phyloP scores from a whole-genome alignment of 2,888 invertebrate species.

The Lordiphosa andalusiaca region DNA sequence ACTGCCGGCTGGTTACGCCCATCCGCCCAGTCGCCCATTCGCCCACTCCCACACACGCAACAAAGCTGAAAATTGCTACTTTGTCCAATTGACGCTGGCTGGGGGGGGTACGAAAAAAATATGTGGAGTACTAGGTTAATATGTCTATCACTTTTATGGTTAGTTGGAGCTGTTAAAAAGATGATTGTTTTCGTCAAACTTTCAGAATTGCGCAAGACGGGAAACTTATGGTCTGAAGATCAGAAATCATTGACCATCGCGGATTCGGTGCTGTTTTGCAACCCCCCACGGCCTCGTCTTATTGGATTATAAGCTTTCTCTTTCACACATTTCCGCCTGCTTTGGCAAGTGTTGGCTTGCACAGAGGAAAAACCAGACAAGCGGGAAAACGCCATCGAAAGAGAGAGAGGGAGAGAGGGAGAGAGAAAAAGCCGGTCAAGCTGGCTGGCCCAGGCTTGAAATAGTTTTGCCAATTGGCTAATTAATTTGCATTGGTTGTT shows the following conservation, averaged over 20 bases:
- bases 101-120: constrained; percentile 26
- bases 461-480: constrained; percentile 42
- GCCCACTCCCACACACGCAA: constrained; percentile 41
- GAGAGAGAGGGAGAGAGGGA: not conserved
- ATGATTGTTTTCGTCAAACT: not conserved
- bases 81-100: constrained; percentile 43
- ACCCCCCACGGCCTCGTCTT: constrained; percentile 29
- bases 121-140: constrained; percentile 72
- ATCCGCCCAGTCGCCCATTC: not conserved
- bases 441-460: constrained; percentile 30
- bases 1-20: constrained; percentile 27
- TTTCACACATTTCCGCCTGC: constrained; percentile 70
- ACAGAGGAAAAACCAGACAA: constrained; percentile 66
- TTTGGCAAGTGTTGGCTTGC: constrained; percentile 29
- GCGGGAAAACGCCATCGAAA: constrained; percentile 37
- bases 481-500: constrained; percentile 57
- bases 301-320: constrained; percentile 71
- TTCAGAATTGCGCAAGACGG: constrained; percentile 17
- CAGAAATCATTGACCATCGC: not conserved
- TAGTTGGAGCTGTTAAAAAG: constrained; percentile 57
- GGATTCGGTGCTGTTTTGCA: not conserved
- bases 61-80: constrained; percentile 72
- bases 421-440: constrained; percentile 55
- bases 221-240: no score
- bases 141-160: constrained; percentile 71